Evolutionary conservation across 2,888 invertebrate genomes (phyloP), one percentile per base, ranked within the genome.

Genomic region (Erynnis tages): DNA sequence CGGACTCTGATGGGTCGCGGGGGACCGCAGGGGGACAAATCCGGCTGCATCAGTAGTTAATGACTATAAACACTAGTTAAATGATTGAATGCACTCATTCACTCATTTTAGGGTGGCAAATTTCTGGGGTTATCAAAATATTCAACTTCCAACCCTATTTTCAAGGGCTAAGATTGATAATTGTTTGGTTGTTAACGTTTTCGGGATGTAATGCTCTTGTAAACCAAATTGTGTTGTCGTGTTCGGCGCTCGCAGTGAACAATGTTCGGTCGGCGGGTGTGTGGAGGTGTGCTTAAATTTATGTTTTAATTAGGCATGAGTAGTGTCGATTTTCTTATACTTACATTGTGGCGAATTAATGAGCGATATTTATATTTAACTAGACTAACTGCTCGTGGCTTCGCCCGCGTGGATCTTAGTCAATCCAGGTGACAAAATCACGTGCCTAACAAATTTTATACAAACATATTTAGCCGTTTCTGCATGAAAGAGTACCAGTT

Each of bases 41-140:
- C 62, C 57, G 55, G 66, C 66, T 64, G 62, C 62, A 50, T 50
- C 50, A 50, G 35, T 50, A 50, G 50, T 66, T 84, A 84, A 85
- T 83, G 80, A 79, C 73, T 73, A 83, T 85, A 85, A 86, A 86
- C 83, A 85, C 76, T 78, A 73, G 76, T 78, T 79, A 82, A 82
- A 82, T 85, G 85, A 83, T 85, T 71, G 84, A 83, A 71, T 71
- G 75, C 59, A 56, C 19, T 37, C 46, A 32, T 37, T 53, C 37
- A 43, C 17, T 41, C 43, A 45, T 30, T 45, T 29, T 50, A 27
- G 52, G 52, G 52, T 43, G 41, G 14, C 11, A 8, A 10, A 14
- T 16, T 14, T 32, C 8, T 10, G 17, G 38, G 38, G 38, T 38
- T n/a, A 37, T 35, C n/a, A 17, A 11, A 6, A n/a, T 10, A 6